phyloP scores from a whole-genome alignment of 1,140 invertebrate species.

The Drosophila persimilis region DNA sequence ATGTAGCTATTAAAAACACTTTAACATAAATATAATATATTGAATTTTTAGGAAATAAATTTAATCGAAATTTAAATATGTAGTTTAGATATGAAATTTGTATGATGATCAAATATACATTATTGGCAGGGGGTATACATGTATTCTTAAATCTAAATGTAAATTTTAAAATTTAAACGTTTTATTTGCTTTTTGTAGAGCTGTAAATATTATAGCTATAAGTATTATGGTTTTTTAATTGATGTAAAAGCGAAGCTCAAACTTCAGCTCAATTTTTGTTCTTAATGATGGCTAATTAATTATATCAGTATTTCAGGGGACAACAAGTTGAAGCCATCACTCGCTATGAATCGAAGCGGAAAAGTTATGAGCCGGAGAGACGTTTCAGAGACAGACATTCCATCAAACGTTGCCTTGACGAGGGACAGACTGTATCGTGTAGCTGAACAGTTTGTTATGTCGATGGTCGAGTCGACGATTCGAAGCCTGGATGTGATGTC shows the following conservation, averaged over 20 bases:
- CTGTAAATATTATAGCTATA: neutral
- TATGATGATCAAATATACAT: too few species aligned
- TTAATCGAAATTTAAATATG: too few species aligned
- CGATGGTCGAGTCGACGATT: conserved; percentile 44
- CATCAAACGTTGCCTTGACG: conserved; percentile 71
- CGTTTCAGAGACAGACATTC: conserved; percentile 43
- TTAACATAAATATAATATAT: too few species aligned
- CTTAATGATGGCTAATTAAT: conserved; percentile 45
- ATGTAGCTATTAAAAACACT: too few species aligned
- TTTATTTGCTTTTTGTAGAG: neutral
- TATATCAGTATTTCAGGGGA: conserved; percentile 25
- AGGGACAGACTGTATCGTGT: conserved; percentile 38
- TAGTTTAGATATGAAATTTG: too few species aligned
- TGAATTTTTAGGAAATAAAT: too few species aligned
- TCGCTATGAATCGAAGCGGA: conserved; percentile 32
- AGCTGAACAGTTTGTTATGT: conserved; percentile 68
- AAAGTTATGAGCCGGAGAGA: conserved; percentile 36
- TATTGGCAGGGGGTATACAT: too few species aligned
- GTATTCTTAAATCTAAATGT: too few species aligned
- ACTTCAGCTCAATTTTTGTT: neutral
- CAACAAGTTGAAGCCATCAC: conserved; percentile 39
- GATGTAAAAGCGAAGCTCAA: neutral
- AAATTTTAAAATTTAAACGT: too few species aligned
- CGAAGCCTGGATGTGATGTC: conserved; percentile 42
- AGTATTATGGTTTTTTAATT: too few species aligned